These are phyloP conservation scores for Ectemnius continuus DNA, from an alignment of 2,888 invertebrate species.

Conservation along the genomic window DNA sequence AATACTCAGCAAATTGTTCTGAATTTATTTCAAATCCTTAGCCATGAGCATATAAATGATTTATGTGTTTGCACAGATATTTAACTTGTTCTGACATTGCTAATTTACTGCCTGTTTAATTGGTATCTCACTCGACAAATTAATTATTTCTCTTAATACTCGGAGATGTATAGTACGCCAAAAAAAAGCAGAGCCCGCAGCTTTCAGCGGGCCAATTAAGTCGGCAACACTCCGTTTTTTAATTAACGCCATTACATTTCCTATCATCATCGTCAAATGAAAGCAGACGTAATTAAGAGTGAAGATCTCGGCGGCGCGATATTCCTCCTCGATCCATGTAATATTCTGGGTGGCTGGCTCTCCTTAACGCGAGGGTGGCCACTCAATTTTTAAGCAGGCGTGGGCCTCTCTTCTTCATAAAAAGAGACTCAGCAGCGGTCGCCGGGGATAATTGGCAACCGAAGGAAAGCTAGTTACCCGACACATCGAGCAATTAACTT, in stretches of 20 bases:
- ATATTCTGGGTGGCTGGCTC: constrained; percentile 25
- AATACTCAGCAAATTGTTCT: no score
- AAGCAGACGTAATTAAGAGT: constrained; percentile 35
- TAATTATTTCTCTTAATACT: no score
- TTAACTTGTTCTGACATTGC: no score
- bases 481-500: neutral
- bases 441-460: no score
- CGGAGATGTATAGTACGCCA: constrained; percentile 16
- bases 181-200: constrained; percentile 40
- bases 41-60: no score
- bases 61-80: no score
- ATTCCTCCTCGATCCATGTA: constrained; percentile 40
- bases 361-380: constrained; percentile 28
- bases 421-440: no score
- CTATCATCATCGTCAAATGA: constrained; percentile 20
- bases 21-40: no score
- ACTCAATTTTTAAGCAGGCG: constrained; percentile 38
- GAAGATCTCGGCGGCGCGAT: constrained; percentile 33
- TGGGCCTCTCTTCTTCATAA: constrained; percentile 7
- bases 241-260: constrained; percentile 30
- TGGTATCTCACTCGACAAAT: no score
- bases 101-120: no score
- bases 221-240: constrained; percentile 52
- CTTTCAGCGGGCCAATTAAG: constrained; percentile 42
- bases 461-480: no score